Evolutionary conservation across 2,113 vertebrate genomes (phyloP).

Genomic region (Sinocyclocheilus rhinocerous): DNA sequence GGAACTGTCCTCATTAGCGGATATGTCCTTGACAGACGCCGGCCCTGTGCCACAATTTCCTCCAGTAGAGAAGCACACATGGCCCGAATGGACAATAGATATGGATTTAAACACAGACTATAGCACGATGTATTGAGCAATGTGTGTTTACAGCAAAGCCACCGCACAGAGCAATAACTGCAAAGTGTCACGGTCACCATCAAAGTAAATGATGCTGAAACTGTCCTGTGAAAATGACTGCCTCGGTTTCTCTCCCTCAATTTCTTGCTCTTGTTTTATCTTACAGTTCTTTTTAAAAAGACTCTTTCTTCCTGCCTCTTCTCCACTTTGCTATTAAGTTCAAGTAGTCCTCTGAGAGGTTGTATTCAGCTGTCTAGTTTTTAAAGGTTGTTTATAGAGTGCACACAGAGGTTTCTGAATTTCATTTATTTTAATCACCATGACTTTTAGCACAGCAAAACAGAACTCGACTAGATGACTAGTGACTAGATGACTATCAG

Average conservation of each 20-base stretch:
- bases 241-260: background rate
- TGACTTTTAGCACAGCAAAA: background rate
- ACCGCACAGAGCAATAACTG: background rate
- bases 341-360: conserved; percentile 25
- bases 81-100: background rate
- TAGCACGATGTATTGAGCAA: conserved; percentile 3
- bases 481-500: too few species aligned
- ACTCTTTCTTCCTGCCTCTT: conserved; percentile 25
- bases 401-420: conserved; percentile 1
- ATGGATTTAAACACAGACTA: background rate
- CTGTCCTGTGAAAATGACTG: background rate
- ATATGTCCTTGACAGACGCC: conserved; percentile 37
- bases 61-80: background rate
- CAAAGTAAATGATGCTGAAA: conserved; percentile 28
- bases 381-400: conserved; percentile 37
- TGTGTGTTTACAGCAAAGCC: conserved; percentile 6
- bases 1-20: conserved; percentile 41
- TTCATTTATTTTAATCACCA: conserved; percentile 1
- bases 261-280: conserved; percentile 28
- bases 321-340: conserved; percentile 4
- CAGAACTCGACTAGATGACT: too few species aligned
- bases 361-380: conserved; percentile 1
- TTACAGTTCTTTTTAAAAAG: background rate
- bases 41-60: conserved; percentile 3
- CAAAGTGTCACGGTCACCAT: background rate